Percentiles rank a stretch among this genome's conserved stretches.
Evolutionary conservation across 1,140 invertebrate species (phyloP).

Genomic region (Ectropis grisescens): DNA sequence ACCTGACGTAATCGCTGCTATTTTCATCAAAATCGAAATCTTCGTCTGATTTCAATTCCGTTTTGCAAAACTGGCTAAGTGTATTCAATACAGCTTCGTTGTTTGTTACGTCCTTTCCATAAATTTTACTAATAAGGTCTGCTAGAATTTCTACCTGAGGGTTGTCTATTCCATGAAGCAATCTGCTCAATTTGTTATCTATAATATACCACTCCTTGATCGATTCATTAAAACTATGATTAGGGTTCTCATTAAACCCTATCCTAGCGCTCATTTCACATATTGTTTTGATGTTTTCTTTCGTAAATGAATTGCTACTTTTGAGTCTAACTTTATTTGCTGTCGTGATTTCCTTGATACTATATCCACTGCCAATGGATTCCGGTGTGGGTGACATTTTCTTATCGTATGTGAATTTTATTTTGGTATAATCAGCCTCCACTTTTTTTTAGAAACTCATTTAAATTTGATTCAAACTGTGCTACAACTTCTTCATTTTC

Average conservation of each 20-base stretch:
- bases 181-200: slow-evolving; percentile 27
- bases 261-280: slow-evolving; percentile 34
- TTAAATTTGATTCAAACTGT: slow-evolving; percentile 18
- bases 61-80: slow-evolving; percentile 29
- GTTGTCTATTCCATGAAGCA: slow-evolving; percentile 29
- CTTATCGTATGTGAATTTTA: slow-evolving; percentile 22
- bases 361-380: slow-evolving; percentile 35
- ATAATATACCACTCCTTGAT: no score
- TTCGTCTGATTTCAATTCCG: slow-evolving; percentile 13
- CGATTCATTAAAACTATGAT: slow-evolving; percentile 19
- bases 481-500: slow-evolving; percentile 39
- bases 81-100: slow-evolving; percentile 27
- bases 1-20: slow-evolving; percentile 22
- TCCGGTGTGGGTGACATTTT: slow-evolving; percentile 25
- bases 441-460: slow-evolving; percentile 23
- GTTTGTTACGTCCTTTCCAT: slow-evolving; percentile 28
- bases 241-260: slow-evolving; percentile 40
- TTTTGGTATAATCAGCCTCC: slow-evolving; percentile 11
- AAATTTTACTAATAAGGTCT: slow-evolving; percentile 37
- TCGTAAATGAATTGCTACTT: slow-evolving; percentile 42
- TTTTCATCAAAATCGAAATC: slow-evolving; percentile 20
- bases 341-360: slow-evolving; percentile 41
- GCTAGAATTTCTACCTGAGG: slow-evolving; percentile 21
- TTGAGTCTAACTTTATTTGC: slow-evolving; percentile 42
- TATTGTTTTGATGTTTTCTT: slow-evolving; percentile 31